Base-by-base conservation (phyloP, 2,113 vertebrate genomes). In the Monarcha castaneiventris region DNA sequence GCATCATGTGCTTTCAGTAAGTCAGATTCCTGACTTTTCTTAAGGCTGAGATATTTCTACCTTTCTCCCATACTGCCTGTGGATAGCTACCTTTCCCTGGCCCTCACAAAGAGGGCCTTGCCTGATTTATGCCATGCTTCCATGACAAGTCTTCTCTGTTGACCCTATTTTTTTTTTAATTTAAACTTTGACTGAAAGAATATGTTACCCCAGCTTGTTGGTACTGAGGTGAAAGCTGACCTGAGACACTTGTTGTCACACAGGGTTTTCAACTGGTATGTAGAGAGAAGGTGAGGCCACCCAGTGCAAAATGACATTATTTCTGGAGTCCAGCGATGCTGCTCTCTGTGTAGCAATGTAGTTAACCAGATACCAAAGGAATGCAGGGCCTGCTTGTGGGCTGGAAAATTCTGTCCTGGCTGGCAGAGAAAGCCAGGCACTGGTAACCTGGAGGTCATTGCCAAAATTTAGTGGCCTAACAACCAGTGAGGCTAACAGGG, bases 321-420 rank as follows among this genome's bases (percentile, higher is more conserved):
- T 91, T 87, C 26, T 81, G 39, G 26, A 63, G 22, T 27, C n/a
- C 5, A 3, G 30, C 13, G 30, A 29, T 43, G 25, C 48, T 58
- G 11, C 16, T 62, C 7, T 18, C 33, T 48, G 13, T 6, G 1
- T 26, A 22, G 22, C 20, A 44, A 8, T 9, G 14, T 19, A 21
- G 48, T 51, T 84, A 76, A 86, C 13, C 44, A 41, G 35, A 61
- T 6, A 14, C 30, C 66, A 71, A 39, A 71, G 27, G 15, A 84
- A 14, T 0, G 0, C 18, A 48, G 6, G 46, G 11, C 21, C 33
- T 72, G 30, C 13, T 4, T 5, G 0, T 43, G 22, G 56, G 13
- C 41, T 48, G 48, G 32, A 29, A 81, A 51, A 11, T 63, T 49
- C 16, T 72, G 7, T 48, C 59, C n/a, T 73, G 44, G 13, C 7